These are phyloP conservation scores for Upupa epops DNA, from an alignment of 2,113 vertebrate species.

Conservation along the genomic window DNA sequence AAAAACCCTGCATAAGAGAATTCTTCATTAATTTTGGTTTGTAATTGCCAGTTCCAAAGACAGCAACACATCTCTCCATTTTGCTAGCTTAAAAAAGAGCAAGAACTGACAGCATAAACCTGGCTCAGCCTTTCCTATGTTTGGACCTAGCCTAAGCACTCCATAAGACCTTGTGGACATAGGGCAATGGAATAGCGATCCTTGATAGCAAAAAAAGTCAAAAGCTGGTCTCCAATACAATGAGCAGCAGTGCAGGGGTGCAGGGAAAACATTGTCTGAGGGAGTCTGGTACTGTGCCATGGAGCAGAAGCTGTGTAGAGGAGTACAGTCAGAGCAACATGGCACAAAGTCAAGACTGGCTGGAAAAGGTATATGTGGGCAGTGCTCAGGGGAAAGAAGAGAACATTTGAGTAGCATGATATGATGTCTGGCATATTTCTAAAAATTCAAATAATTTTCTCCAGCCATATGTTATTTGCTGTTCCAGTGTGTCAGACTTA, in stretches of 20 bases:
- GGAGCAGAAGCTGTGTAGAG: not conserved
- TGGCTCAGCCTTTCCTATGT: not conserved
- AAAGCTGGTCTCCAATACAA: not conserved
- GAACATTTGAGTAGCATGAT: not conserved
- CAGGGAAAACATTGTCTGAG: not conserved
- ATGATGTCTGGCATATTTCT: conserved; percentile 5
- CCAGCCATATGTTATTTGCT: conserved; percentile 11
- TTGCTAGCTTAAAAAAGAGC: not conserved
- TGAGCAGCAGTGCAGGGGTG: not conserved
- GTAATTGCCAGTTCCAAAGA: not conserved
- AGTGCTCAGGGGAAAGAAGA: not conserved
- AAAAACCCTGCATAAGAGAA: not conserved
- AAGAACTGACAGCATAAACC: not conserved
- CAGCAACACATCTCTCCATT: not conserved
- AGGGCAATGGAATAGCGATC: not conserved
- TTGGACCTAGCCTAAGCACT: not conserved
- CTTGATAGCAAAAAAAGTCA: not conserved
- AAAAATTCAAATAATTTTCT: not conserved
- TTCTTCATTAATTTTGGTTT: not conserved
- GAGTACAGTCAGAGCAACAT: not conserved
- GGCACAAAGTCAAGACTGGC: not conserved
- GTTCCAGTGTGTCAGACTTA: not conserved
- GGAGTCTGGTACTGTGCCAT: not conserved
- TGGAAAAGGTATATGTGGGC: not conserved
- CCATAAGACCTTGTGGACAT: not conserved